Percentiles rank a stretch among this genome's conserved stretches.
These are phyloP conservation scores for Eilema depressum DNA, from an alignment of 2,888 invertebrate species.

Conservation along the genomic window DNA sequence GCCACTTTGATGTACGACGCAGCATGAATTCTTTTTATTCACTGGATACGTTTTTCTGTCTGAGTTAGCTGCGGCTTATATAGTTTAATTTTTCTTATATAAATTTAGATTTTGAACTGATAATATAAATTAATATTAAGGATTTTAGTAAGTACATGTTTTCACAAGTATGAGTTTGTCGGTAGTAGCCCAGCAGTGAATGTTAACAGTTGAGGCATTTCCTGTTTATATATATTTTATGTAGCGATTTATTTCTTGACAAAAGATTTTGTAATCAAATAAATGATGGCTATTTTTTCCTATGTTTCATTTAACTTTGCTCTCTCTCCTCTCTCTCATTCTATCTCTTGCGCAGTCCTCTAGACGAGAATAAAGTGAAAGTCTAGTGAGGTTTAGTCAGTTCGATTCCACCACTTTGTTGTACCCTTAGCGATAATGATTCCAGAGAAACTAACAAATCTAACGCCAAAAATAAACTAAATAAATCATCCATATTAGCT, in stretches of 20 bases:
- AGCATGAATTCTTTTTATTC: slow-evolving; percentile 38
- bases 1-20: slow-evolving; percentile 23
- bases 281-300: slow-evolving; percentile 82
- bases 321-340: neutral
- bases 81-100: slow-evolving; percentile 58
- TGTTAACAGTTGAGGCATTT: slow-evolving; percentile 72
- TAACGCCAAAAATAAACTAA: no score
- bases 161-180: slow-evolving; percentile 58
- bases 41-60: slow-evolving; percentile 45
- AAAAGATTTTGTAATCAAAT: slow-evolving; percentile 84
- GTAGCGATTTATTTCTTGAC: slow-evolving; percentile 84
- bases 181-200: slow-evolving; percentile 30
- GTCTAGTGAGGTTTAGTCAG: neutral
- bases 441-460: no score
- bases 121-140: slow-evolving; percentile 63
- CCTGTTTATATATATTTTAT: slow-evolving; percentile 82
- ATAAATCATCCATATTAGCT: no score
- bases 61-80: slow-evolving; percentile 56
- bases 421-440: neutral
- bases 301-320: slow-evolving; percentile 53
- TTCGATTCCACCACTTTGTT: neutral
- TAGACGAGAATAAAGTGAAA: neutral
- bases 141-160: slow-evolving; percentile 61
- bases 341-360: neutral
- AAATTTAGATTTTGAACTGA: slow-evolving; percentile 64